Conservation (phyloP, 2,797 vertebrate genomes). For the Spondyliosoma cantharus region DNA sequence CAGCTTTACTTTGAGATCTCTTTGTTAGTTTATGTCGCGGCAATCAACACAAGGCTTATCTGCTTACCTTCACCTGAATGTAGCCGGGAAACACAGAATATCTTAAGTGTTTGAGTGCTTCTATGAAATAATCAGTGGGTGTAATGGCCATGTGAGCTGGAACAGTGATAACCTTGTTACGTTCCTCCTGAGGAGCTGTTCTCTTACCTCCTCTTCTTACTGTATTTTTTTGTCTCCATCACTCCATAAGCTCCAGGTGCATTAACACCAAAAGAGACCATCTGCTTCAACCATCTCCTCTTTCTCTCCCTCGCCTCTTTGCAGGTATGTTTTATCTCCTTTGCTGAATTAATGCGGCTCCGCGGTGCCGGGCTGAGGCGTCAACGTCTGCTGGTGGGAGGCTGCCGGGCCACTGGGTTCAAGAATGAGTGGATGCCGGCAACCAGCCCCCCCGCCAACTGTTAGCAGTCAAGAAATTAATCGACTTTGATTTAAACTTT, state of each 20-base stretch:
- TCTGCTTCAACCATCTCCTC: constrained; percentile 59
- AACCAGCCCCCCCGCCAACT: constrained; percentile 48
- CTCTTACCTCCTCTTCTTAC: neutral
- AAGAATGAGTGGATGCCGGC: constrained; percentile 50
- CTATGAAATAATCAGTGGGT: constrained; percentile 14
- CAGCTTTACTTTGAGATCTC: constrained; percentile 4
- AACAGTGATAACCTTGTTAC: constrained; percentile 18
- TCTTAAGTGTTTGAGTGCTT: constrained; percentile 4
- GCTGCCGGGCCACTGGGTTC: constrained; percentile 56
- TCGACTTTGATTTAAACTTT: constrained; percentile 61
- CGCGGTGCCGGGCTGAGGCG: constrained; percentile 29
- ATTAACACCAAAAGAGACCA: constrained; percentile 48
- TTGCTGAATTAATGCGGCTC: constrained; percentile 64
- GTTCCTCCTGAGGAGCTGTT: constrained; percentile 15
- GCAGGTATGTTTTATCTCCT: constrained; percentile 65
- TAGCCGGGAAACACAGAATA: neutral
- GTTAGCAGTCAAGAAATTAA: constrained; percentile 34
- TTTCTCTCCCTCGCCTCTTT: constrained; percentile 37
- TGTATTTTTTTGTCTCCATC: constrained; percentile 41
- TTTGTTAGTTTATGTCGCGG: neutral
- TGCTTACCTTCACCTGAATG: neutral
- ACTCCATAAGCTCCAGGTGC: constrained; percentile 46
- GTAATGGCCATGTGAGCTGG: constrained; percentile 8
- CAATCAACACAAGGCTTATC: neutral
- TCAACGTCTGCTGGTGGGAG: constrained; percentile 55